These are phyloP conservation scores for Lophochroa leadbeateri DNA, from an alignment of 2,113 vertebrate genomes.

Conservation along the genomic window DNA sequence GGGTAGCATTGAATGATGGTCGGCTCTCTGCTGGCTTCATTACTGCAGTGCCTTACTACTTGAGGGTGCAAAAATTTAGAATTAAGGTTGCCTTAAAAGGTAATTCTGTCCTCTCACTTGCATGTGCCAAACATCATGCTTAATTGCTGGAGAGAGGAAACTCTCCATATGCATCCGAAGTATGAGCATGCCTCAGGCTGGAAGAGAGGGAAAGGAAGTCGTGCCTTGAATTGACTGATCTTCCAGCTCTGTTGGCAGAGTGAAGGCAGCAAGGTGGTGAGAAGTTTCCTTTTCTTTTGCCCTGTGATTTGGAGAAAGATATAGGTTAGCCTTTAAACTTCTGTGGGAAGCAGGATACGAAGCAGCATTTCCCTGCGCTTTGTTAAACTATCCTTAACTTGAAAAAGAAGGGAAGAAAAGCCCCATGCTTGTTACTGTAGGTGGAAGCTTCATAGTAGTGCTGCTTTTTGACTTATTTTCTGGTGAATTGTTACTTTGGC, in stretches of 20 bases:
- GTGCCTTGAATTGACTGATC: background rate
- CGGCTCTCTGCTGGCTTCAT: background rate
- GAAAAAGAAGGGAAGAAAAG: background rate
- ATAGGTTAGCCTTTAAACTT: background rate
- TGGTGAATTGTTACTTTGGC: background rate
- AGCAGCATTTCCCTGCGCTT: background rate
- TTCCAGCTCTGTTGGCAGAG: background rate
- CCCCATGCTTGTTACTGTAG: background rate
- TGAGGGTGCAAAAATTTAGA: background rate
- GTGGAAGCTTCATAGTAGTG: background rate
- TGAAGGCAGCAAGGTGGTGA: background rate
- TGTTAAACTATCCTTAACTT: background rate
- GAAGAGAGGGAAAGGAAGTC: background rate
- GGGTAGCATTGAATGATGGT: background rate
- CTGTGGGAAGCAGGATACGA: background rate
- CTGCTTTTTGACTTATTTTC: background rate
- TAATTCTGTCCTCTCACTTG: background rate
- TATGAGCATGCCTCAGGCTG: background rate
- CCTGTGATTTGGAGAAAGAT: background rate
- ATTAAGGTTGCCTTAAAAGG: background rate
- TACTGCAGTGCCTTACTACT: background rate
- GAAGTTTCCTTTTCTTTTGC: background rate
- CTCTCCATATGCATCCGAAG: rapidly evolving
- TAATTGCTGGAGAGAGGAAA: background rate
- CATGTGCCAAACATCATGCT: background rate